Evolutionary conservation across 2,888 invertebrate genomes (phyloP).

Genomic region (Zygogramma bicolorata): DNA sequence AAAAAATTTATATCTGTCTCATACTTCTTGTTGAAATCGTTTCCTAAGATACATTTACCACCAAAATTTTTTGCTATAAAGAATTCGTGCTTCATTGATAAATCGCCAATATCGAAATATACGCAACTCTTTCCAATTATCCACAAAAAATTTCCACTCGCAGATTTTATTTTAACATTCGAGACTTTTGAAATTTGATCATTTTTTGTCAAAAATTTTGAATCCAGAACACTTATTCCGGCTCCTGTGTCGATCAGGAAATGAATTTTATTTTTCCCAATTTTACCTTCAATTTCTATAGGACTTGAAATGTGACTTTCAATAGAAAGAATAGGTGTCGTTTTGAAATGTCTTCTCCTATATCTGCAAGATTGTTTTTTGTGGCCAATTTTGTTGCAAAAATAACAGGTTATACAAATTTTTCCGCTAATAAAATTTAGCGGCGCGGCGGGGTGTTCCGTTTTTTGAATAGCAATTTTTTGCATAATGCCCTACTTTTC

Average conservation of each 20-base stretch:
- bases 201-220: not conserved
- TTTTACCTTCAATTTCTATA: not conserved
- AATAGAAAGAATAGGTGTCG: not conserved
- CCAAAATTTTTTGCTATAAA: slow-evolving; percentile 1
- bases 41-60: slow-evolving; percentile 3
- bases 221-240: slow-evolving; percentile 1
- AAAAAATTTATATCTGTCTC: slow-evolving; percentile 3
- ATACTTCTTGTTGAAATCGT: not conserved
- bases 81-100: not conserved
- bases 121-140: not conserved
- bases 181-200: not conserved
- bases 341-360: slow-evolving; percentile 6
- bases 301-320: not conserved
- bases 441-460: not conserved
- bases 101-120: not conserved
- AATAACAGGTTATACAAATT: too few species aligned
- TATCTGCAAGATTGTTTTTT: too few species aligned
- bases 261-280: not conserved
- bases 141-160: slow-evolving; percentile 5
- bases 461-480: slow-evolving; percentile 8
- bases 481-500: not conserved
- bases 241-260: not conserved
- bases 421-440: not conserved
- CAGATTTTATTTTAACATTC: not conserved
- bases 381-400: too few species aligned